A percentile compares a stretch with the other conserved stretches of the same genome.
These are phyloP conservation scores for Conchocele bisecta DNA, from an alignment of 2,888 invertebrate species.

Conservation along the genomic window DNA sequence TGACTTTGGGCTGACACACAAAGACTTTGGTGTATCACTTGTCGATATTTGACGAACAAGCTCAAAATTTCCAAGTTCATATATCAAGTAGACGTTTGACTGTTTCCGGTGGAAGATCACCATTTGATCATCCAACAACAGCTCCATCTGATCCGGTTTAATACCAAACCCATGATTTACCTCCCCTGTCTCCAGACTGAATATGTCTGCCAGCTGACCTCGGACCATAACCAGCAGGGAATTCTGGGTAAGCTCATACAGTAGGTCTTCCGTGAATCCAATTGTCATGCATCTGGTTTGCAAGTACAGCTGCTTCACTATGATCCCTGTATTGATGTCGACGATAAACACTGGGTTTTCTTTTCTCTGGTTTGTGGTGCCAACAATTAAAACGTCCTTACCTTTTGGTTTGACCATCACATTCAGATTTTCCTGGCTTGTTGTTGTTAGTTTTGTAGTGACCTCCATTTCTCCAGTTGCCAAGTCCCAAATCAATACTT, in stretches of 20 bases:
- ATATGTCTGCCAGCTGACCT: conserved; percentile 57
- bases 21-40: conserved; percentile 27
- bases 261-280: conserved; percentile 63
- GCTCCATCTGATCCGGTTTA: conserved; percentile 46
- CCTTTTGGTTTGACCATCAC: conserved; percentile 51
- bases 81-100: conserved; percentile 51
- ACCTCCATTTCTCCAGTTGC: conserved; percentile 63
- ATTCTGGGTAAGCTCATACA: conserved; percentile 53
- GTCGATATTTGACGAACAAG: conserved; percentile 44
- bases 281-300: conserved; percentile 63
- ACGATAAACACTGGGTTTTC: conserved; percentile 63
- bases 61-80: conserved; percentile 44
- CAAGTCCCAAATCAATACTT: conserved; percentile 65
- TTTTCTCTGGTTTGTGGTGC: conserved; percentile 59
- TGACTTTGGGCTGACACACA: conserved; percentile 24
- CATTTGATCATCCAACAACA: conserved; percentile 48
- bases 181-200: conserved; percentile 51
- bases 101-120: conserved; percentile 56
- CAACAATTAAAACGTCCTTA: conserved; percentile 56
- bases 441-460: conserved; percentile 33
- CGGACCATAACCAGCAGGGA: conserved; percentile 47
- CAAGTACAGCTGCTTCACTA: conserved; percentile 52
- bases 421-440: conserved; percentile 55
- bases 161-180: conserved; percentile 58
- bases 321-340: conserved; percentile 55